phyloP scores from a whole-genome alignment of 2,888 invertebrate genomes.

The Agrilus cyanescens region DNA sequence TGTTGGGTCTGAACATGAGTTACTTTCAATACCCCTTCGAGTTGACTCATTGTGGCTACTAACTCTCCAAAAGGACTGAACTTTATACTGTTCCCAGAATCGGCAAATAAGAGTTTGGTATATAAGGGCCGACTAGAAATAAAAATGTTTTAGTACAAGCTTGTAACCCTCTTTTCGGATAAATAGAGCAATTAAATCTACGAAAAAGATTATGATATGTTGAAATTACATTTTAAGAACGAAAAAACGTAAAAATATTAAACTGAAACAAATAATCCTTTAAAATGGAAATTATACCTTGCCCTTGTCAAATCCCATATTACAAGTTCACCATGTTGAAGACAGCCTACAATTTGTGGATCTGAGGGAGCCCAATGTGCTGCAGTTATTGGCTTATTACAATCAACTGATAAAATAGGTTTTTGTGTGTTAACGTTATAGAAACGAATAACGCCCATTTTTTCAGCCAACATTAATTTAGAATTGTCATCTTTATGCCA shows the following conservation, averaged over 20 bases:
- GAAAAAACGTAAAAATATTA: neutral
- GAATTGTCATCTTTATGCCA: constrained; percentile 59
- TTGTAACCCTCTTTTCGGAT: neutral
- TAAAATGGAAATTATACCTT: constrained; percentile 35
- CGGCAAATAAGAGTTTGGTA: constrained; percentile 47
- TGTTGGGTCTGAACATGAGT: constrained; percentile 45
- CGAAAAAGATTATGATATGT: constrained; percentile 11
- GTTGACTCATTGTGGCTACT: constrained; percentile 53
- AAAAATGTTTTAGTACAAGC: constrained; percentile 1
- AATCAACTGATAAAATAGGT: constrained; percentile 53
- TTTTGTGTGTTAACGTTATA: constrained; percentile 58
- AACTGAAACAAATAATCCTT: constrained; percentile 8
- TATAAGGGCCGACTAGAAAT: constrained; percentile 46
- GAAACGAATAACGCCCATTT: constrained; percentile 59
- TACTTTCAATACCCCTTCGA: constrained; percentile 54
- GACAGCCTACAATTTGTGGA: constrained; percentile 46
- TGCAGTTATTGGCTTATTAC: constrained; percentile 48
- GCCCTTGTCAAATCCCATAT: constrained; percentile 57
- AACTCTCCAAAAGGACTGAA: constrained; percentile 53
- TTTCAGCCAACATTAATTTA: constrained; percentile 64
- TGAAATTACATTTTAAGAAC: too few relatives aligned
- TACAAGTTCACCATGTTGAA: constrained; percentile 53
- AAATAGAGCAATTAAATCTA: constrained; percentile 1
- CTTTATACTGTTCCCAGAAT: constrained; percentile 48
- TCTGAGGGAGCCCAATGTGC: constrained; percentile 61